Evolutionary conservation across 1,140 invertebrate genomes (phyloP).

Genomic region (Cherax destructor): DNA sequence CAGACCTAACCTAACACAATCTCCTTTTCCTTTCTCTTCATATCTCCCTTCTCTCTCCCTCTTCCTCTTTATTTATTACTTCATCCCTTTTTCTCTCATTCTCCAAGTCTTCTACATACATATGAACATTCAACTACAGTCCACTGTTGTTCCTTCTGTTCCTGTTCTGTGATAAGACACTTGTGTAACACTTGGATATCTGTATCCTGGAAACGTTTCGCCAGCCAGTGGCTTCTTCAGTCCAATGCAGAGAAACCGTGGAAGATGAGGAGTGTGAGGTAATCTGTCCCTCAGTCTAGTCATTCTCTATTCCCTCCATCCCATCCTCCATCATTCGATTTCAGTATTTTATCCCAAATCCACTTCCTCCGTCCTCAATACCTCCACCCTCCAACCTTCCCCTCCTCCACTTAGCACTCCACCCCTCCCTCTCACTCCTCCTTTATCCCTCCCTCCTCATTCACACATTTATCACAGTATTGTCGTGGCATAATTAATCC

Average conservation of each 20-base stretch:
- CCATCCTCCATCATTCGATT: not conserved
- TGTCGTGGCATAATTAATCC: slow-evolving; percentile 34
- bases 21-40: no score
- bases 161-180: no score
- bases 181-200: no score
- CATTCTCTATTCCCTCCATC: not conserved
- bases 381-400: not conserved
- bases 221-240: no score
- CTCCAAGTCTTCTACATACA: not conserved
- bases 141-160: no score
- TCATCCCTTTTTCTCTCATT: not conserved
- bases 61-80: not conserved
- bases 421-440: not conserved
- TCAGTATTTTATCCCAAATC: not conserved
- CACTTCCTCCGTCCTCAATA: not conserved
- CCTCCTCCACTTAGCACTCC: no score
- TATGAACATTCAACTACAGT: no score
- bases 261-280: no score
- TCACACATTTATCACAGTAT: slow-evolving; percentile 35
- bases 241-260: no score
- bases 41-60: not conserved
- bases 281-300: no score
- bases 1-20: no score
- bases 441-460: not conserved
- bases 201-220: no score